Base-by-base conservation (phyloP, 1,140 invertebrate genomes). In the Eumaeus atala region DNA sequence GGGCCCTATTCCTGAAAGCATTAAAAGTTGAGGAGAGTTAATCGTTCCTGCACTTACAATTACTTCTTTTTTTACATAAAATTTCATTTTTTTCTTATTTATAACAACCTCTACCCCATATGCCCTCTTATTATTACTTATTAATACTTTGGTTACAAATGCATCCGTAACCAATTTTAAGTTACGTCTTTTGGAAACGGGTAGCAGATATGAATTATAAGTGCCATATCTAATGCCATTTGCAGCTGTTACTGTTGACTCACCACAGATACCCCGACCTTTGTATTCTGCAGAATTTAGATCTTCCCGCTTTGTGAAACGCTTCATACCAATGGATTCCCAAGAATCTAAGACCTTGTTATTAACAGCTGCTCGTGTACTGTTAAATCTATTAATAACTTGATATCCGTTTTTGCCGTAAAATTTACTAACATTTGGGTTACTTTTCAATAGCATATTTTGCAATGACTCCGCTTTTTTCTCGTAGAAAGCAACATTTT, bases 161-260 rank as follows among this genome's bases (percentile, higher is more conserved):
- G 90, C 78, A 21, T 89, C 88, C 53, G 90, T 92, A 5, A 93
- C 72, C 0, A 95, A 84, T 54, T 90, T 90, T 0, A 96, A 72
- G 81, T 96, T 96, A 37, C 79, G 67, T 42, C 92, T 88, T 11
- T 90, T 59, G 11, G 90, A 87, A 7, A 81, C 73, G 1, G 67
- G 52, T 42, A 64, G 64, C 3, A 95, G 63, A 72, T 92, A 95
- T 1, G 90, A 90, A 68, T 88, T 89, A 1, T 68, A 88, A 0
- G 87, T 79, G 58, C 90, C 93, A 67, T 89, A 90, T 52, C 93
- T 83, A 35, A 87, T 88, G 1, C 93, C 93, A 16, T 68, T 62
- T 35, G 69, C 58, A 12, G 88, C 68, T 0, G 82, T 87, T 9
- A 68, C 81, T 53, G 67, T 76, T 2, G 72, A 54, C 6, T 73